These are phyloP conservation scores for Molorchus minor DNA, from an alignment of 2,888 invertebrate genomes.

Conservation along the genomic window DNA sequence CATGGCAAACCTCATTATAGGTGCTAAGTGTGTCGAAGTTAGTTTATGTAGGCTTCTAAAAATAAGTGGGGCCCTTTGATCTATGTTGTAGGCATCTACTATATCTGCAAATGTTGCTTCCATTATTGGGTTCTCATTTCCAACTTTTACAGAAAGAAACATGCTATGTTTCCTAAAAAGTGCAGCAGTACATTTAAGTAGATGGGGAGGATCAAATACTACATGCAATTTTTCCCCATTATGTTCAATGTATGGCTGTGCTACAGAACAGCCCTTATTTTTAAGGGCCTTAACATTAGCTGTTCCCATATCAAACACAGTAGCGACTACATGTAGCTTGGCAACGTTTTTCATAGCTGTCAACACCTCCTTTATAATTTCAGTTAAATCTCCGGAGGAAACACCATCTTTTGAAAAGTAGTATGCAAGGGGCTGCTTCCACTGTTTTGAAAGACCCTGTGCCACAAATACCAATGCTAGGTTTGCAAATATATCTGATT, in stretches of 20 bases:
- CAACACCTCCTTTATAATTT: constrained; percentile 24
- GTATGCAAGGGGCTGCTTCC: constrained; percentile 5
- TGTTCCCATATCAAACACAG: constrained; percentile 38
- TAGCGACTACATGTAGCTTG: constrained; percentile 30
- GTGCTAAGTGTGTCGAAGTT: background rate
- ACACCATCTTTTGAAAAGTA: constrained; percentile 1
- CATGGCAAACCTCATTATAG: background rate
- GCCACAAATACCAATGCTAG: background rate
- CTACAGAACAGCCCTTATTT: constrained; percentile 12
- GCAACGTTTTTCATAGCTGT: constrained; percentile 20
- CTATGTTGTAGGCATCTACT: background rate
- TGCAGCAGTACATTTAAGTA: background rate
- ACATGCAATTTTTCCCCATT: constrained; percentile 1
- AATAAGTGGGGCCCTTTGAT: background rate
- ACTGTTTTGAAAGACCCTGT: background rate
- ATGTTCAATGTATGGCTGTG: background rate
- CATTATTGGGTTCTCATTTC: background rate
- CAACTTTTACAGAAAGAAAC: background rate
- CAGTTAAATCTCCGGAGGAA: background rate
- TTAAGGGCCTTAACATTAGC: constrained; percentile 34
- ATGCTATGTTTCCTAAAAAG: constrained; percentile 2
- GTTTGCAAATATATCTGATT: background rate
- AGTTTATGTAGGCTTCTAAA: background rate
- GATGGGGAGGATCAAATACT: constrained; percentile 12
- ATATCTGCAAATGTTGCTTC: background rate